Evolutionary conservation across 2,113 vertebrate genomes (phyloP), one percentile per base, ranked within the genome.

Genomic region (Indicator maculatus): DNA sequence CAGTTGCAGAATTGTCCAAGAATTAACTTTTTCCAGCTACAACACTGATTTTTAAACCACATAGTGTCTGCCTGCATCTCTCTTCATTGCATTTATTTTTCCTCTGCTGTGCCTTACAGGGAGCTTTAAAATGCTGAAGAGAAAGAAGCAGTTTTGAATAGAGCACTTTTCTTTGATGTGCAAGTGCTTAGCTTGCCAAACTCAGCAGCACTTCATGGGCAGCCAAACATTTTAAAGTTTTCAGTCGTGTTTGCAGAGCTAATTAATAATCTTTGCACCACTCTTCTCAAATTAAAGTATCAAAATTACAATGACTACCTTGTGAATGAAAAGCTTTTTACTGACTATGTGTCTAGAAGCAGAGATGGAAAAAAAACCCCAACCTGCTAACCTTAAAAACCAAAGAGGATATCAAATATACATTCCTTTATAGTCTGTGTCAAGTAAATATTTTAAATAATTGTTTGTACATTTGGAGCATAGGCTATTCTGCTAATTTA

Each of bases 181-280:
- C 75, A 28, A 75, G 66, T 38, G 55, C 74, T 96, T 59, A 66
- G 65, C 74, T 92, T 93, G 86, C 89, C 84, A 82, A 82, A 89
- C 70, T 86, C 73, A 23, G 66, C 36, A 76, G 77, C 4, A 0
- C 28, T 88, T 95, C 58, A 55, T 75, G 70, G 55, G 39, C 79
- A 74, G 33, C 31, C 5, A 2, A 89, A 73, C 63, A 27, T 75
- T 94, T 89, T 50, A 64, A 88, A 87, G 85, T 74, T 87, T 83
- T 79, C 39, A 7, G 74, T 93, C 87, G 90, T 95, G 60, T 88
- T 94, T 92, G 92, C 91, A 94, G 67, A 93, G 36, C 88, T 91
- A 88, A 84, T 94, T 80, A 94, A 83, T 79, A 79, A 66, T 89
- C 64, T 88, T 94, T 5, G 1, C 65, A 79, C 77, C 30, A 30